Evolutionary conservation across 35 echinoderm and acorn worm genomes (phyloP).

Genomic region (Eucidaris tribuloides): DNA sequence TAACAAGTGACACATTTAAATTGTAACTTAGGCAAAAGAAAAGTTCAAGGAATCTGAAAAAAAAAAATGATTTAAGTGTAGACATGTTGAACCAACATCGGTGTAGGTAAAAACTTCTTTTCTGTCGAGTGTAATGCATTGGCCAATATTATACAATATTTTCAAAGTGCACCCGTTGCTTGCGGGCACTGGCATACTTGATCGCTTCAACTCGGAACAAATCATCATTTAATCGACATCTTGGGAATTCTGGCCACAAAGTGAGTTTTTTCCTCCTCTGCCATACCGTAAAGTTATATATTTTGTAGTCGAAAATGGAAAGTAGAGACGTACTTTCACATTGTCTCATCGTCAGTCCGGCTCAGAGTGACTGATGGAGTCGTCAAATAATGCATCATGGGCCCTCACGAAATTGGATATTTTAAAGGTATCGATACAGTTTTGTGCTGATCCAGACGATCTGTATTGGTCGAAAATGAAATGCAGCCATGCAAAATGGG

Average conservation of each 20-base stretch:
- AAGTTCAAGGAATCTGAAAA: not conserved
- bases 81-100: not conserved
- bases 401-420: not conserved
- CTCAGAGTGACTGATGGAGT: slow-evolving; percentile 1
- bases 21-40: slow-evolving; percentile 4
- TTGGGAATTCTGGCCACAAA: not conserved
- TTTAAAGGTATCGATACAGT: too few species aligned
- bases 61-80: slow-evolving; percentile 9
- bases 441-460: too few species aligned
- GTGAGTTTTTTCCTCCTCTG: not conserved
- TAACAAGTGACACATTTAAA: slow-evolving; percentile 22
- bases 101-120: not conserved
- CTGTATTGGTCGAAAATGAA: too few species aligned
- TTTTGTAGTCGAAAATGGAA: slow-evolving; percentile 13
- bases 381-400: not conserved
- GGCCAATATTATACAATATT: slow-evolving; percentile 27
- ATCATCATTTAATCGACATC: slow-evolving; percentile 19
- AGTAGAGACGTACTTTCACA: slow-evolving; percentile 28
- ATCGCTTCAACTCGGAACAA: not conserved
- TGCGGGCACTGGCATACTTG: slow-evolving; percentile 9
- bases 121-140: not conserved
- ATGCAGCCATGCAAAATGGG: too few species aligned
- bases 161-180: slow-evolving; percentile 10
- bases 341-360: slow-evolving; percentile 10
- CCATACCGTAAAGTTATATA: not conserved